Percentiles rank a stretch among this genome's conserved stretches.
Evolutionary conservation across 1,140 invertebrate genomes (phyloP).

Genomic region (Drosophila sp.): DNA sequence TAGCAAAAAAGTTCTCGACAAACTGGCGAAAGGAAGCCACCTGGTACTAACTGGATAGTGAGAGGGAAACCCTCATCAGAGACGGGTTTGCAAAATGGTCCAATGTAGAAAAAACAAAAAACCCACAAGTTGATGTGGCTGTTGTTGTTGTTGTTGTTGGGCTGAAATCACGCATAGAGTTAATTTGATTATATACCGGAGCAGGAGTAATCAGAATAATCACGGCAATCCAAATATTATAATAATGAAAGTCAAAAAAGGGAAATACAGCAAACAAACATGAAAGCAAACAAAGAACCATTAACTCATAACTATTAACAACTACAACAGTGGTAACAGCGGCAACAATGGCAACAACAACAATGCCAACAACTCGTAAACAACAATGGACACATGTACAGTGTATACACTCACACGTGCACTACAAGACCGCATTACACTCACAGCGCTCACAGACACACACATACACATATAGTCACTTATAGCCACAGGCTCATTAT

Average conservation of each 20-base stretch:
- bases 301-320: constrained; percentile 83
- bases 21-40: constrained; percentile 9
- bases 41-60: constrained; percentile 9
- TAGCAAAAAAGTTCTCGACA: constrained; percentile 34
- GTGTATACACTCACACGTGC: constrained; percentile 38
- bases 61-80: constrained; percentile 7
- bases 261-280: constrained; percentile 45
- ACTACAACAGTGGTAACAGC: constrained; percentile 42
- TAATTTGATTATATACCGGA: constrained; percentile 79
- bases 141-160: too few relatives aligned
- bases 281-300: constrained; percentile 68
- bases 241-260: constrained; percentile 66
- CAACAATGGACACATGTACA: constrained; percentile 79
- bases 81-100: constrained; percentile 4
- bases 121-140: constrained; percentile 41
- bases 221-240: constrained; percentile 66
- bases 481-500: constrained; percentile 77
- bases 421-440: constrained; percentile 63
- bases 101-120: constrained; percentile 30
- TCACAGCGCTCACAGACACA: constrained; percentile 15
- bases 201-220: constrained; percentile 80
- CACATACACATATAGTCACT: constrained; percentile 25
- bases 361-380: constrained; percentile 69
- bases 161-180: constrained; percentile 55
- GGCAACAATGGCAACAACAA: constrained; percentile 26